These are phyloP conservation scores for Aurelia coerulea DNA, from an alignment of 30 jellyfish, hydroid and myxozoan species.

Conservation along the genomic window DNA sequence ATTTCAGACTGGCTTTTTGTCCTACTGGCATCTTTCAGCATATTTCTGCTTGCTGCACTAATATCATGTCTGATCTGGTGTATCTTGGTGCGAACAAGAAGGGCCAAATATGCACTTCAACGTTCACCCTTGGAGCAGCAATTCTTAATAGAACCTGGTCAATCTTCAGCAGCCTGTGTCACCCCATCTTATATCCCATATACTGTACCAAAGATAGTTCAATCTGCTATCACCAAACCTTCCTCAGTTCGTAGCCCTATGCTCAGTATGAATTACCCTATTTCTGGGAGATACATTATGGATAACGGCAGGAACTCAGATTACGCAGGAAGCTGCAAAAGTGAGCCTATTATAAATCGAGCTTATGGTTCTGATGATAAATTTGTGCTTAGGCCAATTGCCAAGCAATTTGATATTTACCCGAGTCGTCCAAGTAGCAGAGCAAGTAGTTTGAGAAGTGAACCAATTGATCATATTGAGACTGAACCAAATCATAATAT, in stretches of 20 bases:
- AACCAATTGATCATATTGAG: constrained; percentile 28
- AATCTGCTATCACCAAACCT: constrained; percentile 13
- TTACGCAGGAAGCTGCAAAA: constrained; percentile 27
- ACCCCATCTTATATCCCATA: constrained; percentile 61
- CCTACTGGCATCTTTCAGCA: constrained; percentile 49
- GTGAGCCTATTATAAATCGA: constrained; percentile 51
- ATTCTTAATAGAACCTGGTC: constrained; percentile 29
- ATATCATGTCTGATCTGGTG: constrained; percentile 48
- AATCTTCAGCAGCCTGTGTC: neutral
- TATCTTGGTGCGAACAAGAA: constrained; percentile 13
- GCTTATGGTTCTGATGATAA: constrained; percentile 65
- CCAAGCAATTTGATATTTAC: constrained; percentile 1
- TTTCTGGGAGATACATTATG: constrained; percentile 17
- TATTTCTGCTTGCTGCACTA: constrained; percentile 30
- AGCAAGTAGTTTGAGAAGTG: constrained; percentile 67
- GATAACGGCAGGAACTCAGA: constrained; percentile 15
- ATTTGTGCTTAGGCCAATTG: constrained; percentile 25
- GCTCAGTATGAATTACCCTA: neutral
- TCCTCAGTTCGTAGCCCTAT: neutral
- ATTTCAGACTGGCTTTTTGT: constrained; percentile 69
- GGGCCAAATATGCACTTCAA: neutral
- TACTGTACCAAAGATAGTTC: constrained; percentile 65
- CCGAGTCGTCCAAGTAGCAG: constrained; percentile 79
- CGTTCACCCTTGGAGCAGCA: constrained; percentile 38
- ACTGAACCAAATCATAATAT: constrained; percentile 12